Evolutionary conservation across 2,797 vertebrate species (phyloP), one percentile per base, ranked within the genome.

Genomic region (Cossypha caffra): DNA sequence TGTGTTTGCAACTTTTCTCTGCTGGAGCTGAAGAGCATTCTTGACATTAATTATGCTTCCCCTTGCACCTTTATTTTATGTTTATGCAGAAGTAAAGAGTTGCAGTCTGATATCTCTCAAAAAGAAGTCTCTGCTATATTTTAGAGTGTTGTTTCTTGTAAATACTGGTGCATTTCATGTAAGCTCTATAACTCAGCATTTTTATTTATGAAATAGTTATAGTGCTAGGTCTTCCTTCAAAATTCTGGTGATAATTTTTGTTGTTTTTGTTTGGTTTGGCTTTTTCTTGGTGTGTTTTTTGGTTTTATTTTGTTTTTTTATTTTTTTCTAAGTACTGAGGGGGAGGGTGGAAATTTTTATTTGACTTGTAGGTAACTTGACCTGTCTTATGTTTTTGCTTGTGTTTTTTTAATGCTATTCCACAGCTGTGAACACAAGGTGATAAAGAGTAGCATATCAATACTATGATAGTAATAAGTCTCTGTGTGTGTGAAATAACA

Each of bases 101-200:
- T 69, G 7, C 20, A 21, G 31, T 72, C 33, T 24, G 18, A 18
- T 68, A 51, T 5, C 6, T 84, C 31, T 59, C 52, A 31, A 67
- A 29, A 16, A 73, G 40, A 10, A 43, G 3, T 42, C 10, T 67
- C 11, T 67, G 3, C 43, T 67, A 1, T 48, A 8, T 67, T 91
- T 85, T 74, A 25, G 16, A 33, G 3, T 42, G 10, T 21, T 68
- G 12, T 29, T 33, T n/a, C 58, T 75, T 80, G 14, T 31, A 21
- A 16, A 7, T 51, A 9, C 5, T 40, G 0, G 0, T 58, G 35
- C 9, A 28, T 76, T 91, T 88, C 16, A 24, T 26, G 5, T 23
- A 51, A 69, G 23, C 7, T 52, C 3, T 67, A 29, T 52, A 48
- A 47, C 16, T 8, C 37, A 78, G 16, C 11, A 24, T 26, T 48